Conservation (phyloP, 2,888 invertebrate genomes). For the Leucophora obtusa region DNA sequence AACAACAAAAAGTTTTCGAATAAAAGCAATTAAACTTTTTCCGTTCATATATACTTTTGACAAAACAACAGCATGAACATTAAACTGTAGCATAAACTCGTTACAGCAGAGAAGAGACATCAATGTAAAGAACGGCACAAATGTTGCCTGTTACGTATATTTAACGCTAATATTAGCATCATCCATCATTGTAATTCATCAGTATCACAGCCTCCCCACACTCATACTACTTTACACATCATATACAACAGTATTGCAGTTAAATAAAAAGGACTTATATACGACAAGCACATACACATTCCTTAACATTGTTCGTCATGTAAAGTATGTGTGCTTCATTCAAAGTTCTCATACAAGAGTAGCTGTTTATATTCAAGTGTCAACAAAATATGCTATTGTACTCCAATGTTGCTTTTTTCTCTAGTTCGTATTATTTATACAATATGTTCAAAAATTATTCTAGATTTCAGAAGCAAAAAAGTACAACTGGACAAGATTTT, state of each 20-base stretch:
- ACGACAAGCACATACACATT: slow-evolving; percentile 26
- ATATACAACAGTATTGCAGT: background rate
- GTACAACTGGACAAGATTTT: too few relatives aligned
- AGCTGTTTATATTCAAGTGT: slow-evolving; percentile 55
- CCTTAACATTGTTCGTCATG: slow-evolving; percentile 28
- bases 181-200: slow-evolving; percentile 63
- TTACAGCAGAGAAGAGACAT: slow-evolving; percentile 14
- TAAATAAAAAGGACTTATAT: slow-evolving; percentile 23
- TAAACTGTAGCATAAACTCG: background rate
- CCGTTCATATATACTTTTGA: background rate
- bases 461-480: too few relatives aligned
- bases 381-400: slow-evolving; percentile 58
- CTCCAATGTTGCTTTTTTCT: slow-evolving; percentile 37
- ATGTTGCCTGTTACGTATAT: slow-evolving; percentile 48
- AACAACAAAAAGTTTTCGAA: slow-evolving; percentile 49
- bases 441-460: too few relatives aligned
- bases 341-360: slow-evolving; percentile 48
- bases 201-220: slow-evolving; percentile 25
- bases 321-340: slow-evolving; percentile 35
- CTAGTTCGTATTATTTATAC: background rate
- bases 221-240: slow-evolving; percentile 4
- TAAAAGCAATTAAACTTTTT: slow-evolving; percentile 57
- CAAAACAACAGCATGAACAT: background rate
- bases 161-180: slow-evolving; percentile 55
- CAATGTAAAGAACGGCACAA: slow-evolving; percentile 35